Evolutionary conservation across 2,113 vertebrate species (phyloP).

Genomic region (Podilymbus podiceps): DNA sequence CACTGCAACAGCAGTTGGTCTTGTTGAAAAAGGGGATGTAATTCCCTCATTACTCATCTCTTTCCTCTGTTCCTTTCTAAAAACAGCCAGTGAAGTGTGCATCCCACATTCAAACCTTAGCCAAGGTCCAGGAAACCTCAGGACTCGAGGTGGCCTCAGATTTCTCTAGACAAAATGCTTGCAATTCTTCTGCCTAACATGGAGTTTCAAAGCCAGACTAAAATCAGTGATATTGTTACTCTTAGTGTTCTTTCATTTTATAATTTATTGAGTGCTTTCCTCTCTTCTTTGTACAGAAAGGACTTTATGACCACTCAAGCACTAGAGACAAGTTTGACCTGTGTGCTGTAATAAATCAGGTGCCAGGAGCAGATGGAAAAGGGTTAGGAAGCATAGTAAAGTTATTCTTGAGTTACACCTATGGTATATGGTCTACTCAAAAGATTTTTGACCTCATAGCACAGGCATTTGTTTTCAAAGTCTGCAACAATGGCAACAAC

Average conservation of each 20-base stretch:
- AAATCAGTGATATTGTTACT: neutral
- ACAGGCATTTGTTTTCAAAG: slow-evolving; percentile 31
- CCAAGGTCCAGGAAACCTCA: neutral
- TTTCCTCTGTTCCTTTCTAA: neutral
- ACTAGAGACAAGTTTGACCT: neutral
- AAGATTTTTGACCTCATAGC: neutral
- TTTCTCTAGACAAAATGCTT: neutral
- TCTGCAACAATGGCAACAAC: neutral
- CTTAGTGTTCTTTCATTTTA: neutral
- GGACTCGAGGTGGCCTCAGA: neutral
- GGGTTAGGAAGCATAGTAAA: neutral
- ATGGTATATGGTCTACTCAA: neutral
- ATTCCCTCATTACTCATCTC: neutral
- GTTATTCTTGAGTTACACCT: slow-evolving; percentile 13
- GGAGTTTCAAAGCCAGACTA: neutral
- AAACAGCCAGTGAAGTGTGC: neutral
- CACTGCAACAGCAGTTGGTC: neutral
- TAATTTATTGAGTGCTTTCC: neutral
- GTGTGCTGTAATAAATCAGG: slow-evolving; percentile 8
- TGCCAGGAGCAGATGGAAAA: neutral
- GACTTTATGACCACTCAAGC: neutral
- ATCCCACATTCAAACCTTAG: neutral
- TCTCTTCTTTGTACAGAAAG: neutral
- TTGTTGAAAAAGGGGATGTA: neutral
- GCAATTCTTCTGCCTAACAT: neutral